Conservation (phyloP, 2,113 vertebrate species). For the Synchiropus splendidus region DNA sequence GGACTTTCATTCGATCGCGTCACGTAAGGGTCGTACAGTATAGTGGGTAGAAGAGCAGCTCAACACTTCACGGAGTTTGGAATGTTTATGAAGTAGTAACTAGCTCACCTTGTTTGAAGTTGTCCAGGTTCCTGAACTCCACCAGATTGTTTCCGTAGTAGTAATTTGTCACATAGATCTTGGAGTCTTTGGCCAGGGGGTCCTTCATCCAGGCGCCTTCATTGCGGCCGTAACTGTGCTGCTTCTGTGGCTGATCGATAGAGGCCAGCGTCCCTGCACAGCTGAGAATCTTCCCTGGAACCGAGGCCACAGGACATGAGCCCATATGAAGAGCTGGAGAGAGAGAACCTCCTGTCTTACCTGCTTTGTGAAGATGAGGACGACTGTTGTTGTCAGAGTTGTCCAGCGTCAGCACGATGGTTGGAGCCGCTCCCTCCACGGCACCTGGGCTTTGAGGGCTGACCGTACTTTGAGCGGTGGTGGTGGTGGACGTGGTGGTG, state of each 20-base stretch:
- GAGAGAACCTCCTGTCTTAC: conserved; percentile 37
- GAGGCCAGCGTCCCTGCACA: conserved; percentile 87
- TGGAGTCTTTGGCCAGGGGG: conserved; percentile 78
- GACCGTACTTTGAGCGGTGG: conserved; percentile 22
- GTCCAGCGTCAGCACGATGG: conserved; percentile 54
- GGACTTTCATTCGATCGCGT: too few species aligned
- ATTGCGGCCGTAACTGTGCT: conserved; percentile 91
- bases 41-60: too few species aligned
- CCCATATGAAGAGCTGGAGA: too few species aligned
- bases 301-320: not conserved
- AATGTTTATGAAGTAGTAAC: too few species aligned
- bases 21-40: too few species aligned
- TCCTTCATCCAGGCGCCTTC: conserved; percentile 99
- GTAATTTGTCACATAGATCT: conserved; percentile 94
- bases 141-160: conserved; percentile 95
- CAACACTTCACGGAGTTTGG: too few species aligned
- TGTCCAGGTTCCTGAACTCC: conserved; percentile 93
- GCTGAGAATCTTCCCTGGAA: conserved; percentile 69
- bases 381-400: conserved; percentile 62
- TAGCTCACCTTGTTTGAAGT: conserved; percentile 90
- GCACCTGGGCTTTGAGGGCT: conserved; percentile 12
- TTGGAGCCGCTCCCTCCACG: conserved; percentile 50
- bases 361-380: conserved; percentile 56
- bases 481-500: conserved; percentile 18
- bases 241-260: conserved; percentile 76